Percentiles rank a stretch among this genome's conserved stretches.
These are phyloP conservation scores for Chrysopilus asiliformis DNA, from an alignment of 2,888 invertebrate genomes.

Conservation along the genomic window DNA sequence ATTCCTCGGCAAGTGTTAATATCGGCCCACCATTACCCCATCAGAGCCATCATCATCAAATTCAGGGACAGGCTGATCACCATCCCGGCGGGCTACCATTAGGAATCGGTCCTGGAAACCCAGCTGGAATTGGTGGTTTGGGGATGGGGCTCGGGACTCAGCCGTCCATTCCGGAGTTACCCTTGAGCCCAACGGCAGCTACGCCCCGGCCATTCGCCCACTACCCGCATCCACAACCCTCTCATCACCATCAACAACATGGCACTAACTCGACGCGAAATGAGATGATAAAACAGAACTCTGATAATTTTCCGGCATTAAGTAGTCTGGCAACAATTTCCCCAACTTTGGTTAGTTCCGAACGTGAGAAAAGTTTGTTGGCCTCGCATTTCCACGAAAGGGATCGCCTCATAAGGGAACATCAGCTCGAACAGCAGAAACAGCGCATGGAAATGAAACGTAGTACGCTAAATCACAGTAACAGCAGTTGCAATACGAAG, in stretches of 20 bases:
- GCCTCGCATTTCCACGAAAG: conserved; percentile 35
- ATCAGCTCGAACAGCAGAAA: conserved; percentile 32
- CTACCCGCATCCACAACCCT: no score
- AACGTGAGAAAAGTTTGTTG: conserved; percentile 27
- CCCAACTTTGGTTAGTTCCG: conserved; percentile 13
- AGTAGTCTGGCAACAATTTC: conserved; percentile 12
- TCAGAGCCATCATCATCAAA: conserved; percentile 1
- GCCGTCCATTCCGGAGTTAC: background rate
- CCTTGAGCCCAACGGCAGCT: background rate
- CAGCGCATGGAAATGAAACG: conserved; percentile 17
- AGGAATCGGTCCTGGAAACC: background rate
- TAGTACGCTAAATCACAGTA: no score
- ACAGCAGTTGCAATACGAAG: no score
- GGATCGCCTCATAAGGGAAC: conserved; percentile 35
- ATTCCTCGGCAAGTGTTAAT: conserved; percentile 5
- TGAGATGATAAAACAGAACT: conserved; percentile 4
- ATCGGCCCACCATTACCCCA: conserved; percentile 1
- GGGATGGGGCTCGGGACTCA: background rate
- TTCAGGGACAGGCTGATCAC: background rate
- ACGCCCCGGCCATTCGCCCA: no score
- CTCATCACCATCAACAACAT: no score
- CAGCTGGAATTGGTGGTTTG: background rate
- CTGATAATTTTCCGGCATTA: conserved; percentile 8
- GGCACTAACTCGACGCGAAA: conserved; percentile 4
- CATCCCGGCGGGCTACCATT: no score